phyloP scores from a whole-genome alignment of 2,888 invertebrate species.

The Campoplex nolae region DNA sequence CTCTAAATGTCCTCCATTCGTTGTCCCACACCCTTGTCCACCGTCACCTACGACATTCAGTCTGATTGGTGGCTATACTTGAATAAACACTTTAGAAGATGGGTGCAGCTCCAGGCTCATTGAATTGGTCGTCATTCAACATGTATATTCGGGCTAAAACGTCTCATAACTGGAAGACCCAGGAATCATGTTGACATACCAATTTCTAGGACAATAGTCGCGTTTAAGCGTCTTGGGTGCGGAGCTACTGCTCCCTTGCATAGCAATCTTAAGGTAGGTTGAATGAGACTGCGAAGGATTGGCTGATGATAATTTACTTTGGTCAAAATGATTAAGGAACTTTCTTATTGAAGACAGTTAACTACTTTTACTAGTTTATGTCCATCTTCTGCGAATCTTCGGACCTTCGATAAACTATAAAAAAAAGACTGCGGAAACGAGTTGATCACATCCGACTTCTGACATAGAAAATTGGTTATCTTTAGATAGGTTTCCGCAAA shows the following conservation, averaged over 20 bases:
- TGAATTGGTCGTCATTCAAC: slow-evolving; percentile 13
- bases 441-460: background rate
- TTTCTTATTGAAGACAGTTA: background rate
- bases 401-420: background rate
- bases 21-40: slow-evolving; percentile 30
- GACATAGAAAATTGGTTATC: background rate
- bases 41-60: slow-evolving; percentile 45
- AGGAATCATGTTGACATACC: slow-evolving; percentile 7
- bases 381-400: background rate
- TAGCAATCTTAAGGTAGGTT: background rate
- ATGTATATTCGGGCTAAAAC: slow-evolving; percentile 18
- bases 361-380: background rate
- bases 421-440: background rate
- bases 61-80: slow-evolving; percentile 70
- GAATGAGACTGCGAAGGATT: background rate
- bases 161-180: slow-evolving; percentile 9
- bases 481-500: background rate
- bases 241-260: background rate
- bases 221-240: slow-evolving; percentile 11
- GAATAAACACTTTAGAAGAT: slow-evolving; percentile 53
- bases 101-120: slow-evolving; percentile 3
- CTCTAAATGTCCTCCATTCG: slow-evolving; percentile 63
- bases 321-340: background rate
- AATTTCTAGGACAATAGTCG: slow-evolving; percentile 9
- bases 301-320: background rate